A percentile compares a stretch with the other conserved stretches of the same genome.
phyloP scores from a whole-genome alignment of 2,888 invertebrate species.

The Arrhopalites spinosus region DNA sequence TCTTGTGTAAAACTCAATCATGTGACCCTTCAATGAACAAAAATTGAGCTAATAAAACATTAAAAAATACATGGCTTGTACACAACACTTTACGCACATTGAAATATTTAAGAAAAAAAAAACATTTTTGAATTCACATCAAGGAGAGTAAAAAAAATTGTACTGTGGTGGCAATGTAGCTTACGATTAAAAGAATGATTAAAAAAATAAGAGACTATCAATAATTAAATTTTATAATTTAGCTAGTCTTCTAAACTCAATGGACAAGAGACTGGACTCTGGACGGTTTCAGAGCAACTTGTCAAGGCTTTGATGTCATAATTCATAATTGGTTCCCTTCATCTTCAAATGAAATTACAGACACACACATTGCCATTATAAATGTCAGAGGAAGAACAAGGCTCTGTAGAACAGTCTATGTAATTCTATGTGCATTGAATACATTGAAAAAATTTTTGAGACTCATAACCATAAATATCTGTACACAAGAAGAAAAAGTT shows the following conservation, averaged over 20 bases:
- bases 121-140: background rate
- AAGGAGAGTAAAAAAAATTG: no score
- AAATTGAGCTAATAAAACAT: conserved; percentile 10
- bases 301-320: conserved; percentile 35
- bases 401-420: background rate
- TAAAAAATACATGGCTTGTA: background rate
- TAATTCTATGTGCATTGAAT: background rate
- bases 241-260: background rate
- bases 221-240: background rate
- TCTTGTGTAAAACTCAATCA: conserved; percentile 13
- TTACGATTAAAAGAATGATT: no score
- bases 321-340: conserved; percentile 21
- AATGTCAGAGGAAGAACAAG: background rate
- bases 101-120: background rate
- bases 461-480: conserved; percentile 34
- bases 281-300: conserved; percentile 25
- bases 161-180: no score
- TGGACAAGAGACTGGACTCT: background rate
- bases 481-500: conserved; percentile 9
- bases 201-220: no score
- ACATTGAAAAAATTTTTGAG: background rate
- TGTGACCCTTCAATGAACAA: background rate
- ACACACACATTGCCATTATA: background rate
- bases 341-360: conserved; percentile 1
- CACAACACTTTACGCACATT: no score